phyloP scores from a whole-genome alignment of 1,140 invertebrate species.

The Lerema accius region DNA sequence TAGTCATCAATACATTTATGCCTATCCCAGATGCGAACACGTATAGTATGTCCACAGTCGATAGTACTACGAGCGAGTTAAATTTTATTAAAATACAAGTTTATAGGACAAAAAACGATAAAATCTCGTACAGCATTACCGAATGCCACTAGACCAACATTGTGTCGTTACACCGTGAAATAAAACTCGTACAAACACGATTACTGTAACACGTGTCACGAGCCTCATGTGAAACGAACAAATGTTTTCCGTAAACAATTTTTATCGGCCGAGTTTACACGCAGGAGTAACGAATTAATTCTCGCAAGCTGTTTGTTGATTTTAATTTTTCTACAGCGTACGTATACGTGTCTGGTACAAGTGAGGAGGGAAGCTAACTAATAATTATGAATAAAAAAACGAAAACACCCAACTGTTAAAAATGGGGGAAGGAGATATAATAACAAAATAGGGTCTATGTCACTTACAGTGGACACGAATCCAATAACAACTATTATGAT shows the following conservation, averaged over 20 bases:
- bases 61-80: neutral
- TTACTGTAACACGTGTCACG: constrained; percentile 20
- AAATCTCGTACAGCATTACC: constrained; percentile 3
- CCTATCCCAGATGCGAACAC: too few species aligned
- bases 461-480: too few species aligned
- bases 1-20: too few species aligned
- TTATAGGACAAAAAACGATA: neutral
- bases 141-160: neutral
- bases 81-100: constrained; percentile 4
- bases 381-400: neutral
- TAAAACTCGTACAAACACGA: constrained; percentile 12
- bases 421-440: too few species aligned
- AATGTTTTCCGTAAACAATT: constrained; percentile 30
- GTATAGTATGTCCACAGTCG: neutral
- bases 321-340: constrained; percentile 28
- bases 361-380: neutral
- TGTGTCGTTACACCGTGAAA: constrained; percentile 3
- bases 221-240: constrained; percentile 11
- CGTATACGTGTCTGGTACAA: neutral
- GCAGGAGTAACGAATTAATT: constrained; percentile 28
- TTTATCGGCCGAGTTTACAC: constrained; percentile 12
- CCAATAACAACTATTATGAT: too few species aligned
- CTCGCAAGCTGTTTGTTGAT: constrained; percentile 32
- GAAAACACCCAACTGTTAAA: too few species aligned
- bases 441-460: too few species aligned